Base-by-base conservation (phyloP, 2,113 vertebrate genomes). In the cat (Felis catus) region DNA sequence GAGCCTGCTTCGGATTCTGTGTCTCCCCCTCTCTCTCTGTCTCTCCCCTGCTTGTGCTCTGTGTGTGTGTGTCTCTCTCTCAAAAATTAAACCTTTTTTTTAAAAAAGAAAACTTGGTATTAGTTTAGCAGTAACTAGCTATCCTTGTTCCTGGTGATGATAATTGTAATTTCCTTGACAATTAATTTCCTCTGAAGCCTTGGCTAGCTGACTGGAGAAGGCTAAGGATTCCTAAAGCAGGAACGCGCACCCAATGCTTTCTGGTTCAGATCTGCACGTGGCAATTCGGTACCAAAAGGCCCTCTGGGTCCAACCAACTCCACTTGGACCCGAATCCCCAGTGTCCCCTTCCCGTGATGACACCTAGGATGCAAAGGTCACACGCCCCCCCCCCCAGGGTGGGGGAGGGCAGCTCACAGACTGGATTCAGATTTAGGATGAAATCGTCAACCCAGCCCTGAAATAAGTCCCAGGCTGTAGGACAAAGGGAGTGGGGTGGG, bases 401-500 rank as follows among this genome's bases (percentile, higher is more conserved):
- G 45, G 45, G 45, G 3, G 5, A 36, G 21, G 3, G 0, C 13
- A 23, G 31, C 76, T 89, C 45, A 8, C 51, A 4, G 51, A 73
- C 16, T 19, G 36, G 94, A 55, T 61, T 86, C 4, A 0, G 76
- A n/a, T 68, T 92, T 48, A 36, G 61, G 39, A 61, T 71, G 65
- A 89, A 78, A 51, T 85, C 73, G 83, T 84, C 70, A 5, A 18
- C 13, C 25, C 5, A 78, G 61, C 51, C 51, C 68, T 48, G 27
- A 74, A 65, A n/a, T 15, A 39, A 36, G 9, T 36, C 36, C 68
- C 18, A 90, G 29, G 53, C 13, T 85, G 10, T 61, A 10, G 19
- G 36, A 5, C 4, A 15, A 7, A 70, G 12, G 8, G 51, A 27
- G 1, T 14, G 9, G 0, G 0, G 31, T n/a, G 15, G 63, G 65